Percentiles rank a stretch among this genome's conserved stretches.
These are phyloP conservation scores for Malthinus flaveolus DNA, from an alignment of 2,888 invertebrate genomes.

Conservation along the genomic window DNA sequence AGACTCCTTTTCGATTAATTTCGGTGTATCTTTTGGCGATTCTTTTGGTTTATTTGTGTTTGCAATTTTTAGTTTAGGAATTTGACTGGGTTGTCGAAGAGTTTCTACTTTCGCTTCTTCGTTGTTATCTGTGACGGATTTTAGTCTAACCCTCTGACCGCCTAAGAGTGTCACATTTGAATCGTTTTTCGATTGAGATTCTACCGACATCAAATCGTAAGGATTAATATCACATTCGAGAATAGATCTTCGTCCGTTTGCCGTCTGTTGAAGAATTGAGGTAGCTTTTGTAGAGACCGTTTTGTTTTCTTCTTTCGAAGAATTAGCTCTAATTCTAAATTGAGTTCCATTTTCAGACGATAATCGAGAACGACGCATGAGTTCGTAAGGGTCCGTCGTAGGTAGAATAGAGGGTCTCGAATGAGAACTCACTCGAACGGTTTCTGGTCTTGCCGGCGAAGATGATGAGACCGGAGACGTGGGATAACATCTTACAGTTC, in stretches of 20 bases:
- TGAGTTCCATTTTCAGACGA: constrained; percentile 41
- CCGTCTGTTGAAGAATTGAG: background rate
- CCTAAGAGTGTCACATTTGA: constrained; percentile 48
- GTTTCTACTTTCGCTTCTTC: constrained; percentile 44
- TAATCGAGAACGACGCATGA: constrained; percentile 77
- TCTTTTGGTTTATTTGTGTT: constrained; percentile 21
- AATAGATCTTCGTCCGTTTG: constrained; percentile 66
- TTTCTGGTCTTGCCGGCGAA: constrained; percentile 61
- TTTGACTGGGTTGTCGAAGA: constrained; percentile 29
- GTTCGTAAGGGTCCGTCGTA: constrained; percentile 76
- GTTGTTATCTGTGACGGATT: constrained; percentile 42
- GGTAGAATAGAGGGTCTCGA: constrained; percentile 68
- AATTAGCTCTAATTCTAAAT: constrained; percentile 56
- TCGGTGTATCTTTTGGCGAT: constrained; percentile 18
- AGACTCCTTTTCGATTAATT: constrained; percentile 43
- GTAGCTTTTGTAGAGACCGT: background rate
- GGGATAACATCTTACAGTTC: constrained; percentile 61
- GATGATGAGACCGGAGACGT: constrained; percentile 36
- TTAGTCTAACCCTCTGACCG: constrained; percentile 54
- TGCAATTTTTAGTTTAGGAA: constrained; percentile 20
- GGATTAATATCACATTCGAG: constrained; percentile 84
- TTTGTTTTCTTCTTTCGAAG: constrained; percentile 36
- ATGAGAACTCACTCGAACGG: constrained; percentile 64
- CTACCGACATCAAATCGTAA: constrained; percentile 72
- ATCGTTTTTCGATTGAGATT: constrained; percentile 40